Percentiles rank a stretch among this genome's conserved stretches.
Conservation (phyloP, 23 tunicate genomes). For the Halocynthia aurantium region DNA sequence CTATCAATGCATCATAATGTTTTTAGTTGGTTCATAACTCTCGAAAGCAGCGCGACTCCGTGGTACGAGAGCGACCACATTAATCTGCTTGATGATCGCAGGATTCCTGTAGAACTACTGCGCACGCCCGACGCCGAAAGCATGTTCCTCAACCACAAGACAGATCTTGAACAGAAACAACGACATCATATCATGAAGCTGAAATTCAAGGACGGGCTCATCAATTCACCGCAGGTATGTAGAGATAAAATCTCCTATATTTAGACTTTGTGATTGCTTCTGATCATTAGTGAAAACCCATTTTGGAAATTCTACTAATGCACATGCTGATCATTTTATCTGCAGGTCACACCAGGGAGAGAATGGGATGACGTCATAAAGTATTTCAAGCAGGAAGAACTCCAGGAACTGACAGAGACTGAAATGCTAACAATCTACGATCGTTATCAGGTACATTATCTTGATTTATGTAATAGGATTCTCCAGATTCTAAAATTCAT, state of each 20-base stretch:
- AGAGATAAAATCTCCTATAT: too few species aligned
- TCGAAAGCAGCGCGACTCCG: slow-evolving; percentile 29
- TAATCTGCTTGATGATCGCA: slow-evolving; percentile 61
- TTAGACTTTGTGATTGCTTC: too few species aligned
- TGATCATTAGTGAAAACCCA: too few species aligned
- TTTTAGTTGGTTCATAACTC: slow-evolving; percentile 28
- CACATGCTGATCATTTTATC: background rate
- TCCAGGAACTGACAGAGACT: slow-evolving; percentile 51
- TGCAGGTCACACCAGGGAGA: slow-evolving; percentile 79
- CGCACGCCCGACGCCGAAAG: slow-evolving; percentile 68
- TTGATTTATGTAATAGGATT: background rate
- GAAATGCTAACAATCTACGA: slow-evolving; percentile 69
- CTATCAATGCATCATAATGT: background rate
- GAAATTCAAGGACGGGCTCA: slow-evolving; percentile 52
- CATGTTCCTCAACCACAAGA: slow-evolving; percentile 45
- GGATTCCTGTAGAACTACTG: slow-evolving; percentile 77
- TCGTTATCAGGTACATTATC: slow-evolving; percentile 52
- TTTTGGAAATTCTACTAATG: too few species aligned
- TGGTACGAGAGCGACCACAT: slow-evolving; percentile 89
- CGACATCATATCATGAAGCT: slow-evolving; percentile 36
- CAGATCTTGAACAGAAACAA: slow-evolving; percentile 60
- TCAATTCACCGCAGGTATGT: slow-evolving; percentile 48
- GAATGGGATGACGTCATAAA: slow-evolving; percentile 82
- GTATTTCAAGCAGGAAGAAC: slow-evolving; percentile 48
- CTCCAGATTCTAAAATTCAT: background rate